phyloP scores from a whole-genome alignment of 2,888 invertebrate genomes.

The Plebejus anna region DNA sequence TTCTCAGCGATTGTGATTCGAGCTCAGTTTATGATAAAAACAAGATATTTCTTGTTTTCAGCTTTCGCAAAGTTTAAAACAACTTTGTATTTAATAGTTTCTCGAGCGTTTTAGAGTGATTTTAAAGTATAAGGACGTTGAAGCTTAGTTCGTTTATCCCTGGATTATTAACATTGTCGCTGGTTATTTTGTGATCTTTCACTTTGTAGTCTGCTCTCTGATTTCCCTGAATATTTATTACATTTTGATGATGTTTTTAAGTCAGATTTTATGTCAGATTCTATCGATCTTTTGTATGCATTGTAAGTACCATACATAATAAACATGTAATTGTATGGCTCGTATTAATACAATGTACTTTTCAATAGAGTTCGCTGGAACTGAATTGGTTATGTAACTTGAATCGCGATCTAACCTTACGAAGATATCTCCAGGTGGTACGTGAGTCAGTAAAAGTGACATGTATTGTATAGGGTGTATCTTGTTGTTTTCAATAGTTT shows the following conservation, averaged over 20 bases:
- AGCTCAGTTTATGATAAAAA: conserved; percentile 23
- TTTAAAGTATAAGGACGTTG: not conserved
- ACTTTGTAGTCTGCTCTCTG: not conserved
- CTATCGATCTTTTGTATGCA: too few relatives aligned
- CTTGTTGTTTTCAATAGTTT: not conserved
- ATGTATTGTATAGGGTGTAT: not conserved
- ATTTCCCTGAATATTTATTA: too few relatives aligned
- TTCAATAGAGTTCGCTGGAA: too few relatives aligned
- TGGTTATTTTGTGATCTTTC: not conserved
- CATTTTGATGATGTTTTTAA: too few relatives aligned
- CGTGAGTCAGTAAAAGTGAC: not conserved
- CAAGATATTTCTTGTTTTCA: conserved; percentile 11
- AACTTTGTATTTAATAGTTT: conserved; percentile 16
- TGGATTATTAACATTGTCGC: not conserved
- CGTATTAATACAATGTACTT: too few relatives aligned
- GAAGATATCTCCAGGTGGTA: not conserved
- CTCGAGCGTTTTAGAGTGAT: conserved; percentile 3
- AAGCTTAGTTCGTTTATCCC: not conserved
- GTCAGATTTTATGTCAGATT: too few relatives aligned
- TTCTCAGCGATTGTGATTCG: conserved; percentile 9
- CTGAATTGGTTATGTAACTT: not conserved
- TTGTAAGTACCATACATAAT: too few relatives aligned
- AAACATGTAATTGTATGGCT: too few relatives aligned
- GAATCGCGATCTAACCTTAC: not conserved
- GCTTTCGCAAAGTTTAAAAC: conserved; percentile 14